Evolutionary conservation across 1,140 invertebrate genomes (phyloP).

Genomic region (Drosophila ambigua): DNA sequence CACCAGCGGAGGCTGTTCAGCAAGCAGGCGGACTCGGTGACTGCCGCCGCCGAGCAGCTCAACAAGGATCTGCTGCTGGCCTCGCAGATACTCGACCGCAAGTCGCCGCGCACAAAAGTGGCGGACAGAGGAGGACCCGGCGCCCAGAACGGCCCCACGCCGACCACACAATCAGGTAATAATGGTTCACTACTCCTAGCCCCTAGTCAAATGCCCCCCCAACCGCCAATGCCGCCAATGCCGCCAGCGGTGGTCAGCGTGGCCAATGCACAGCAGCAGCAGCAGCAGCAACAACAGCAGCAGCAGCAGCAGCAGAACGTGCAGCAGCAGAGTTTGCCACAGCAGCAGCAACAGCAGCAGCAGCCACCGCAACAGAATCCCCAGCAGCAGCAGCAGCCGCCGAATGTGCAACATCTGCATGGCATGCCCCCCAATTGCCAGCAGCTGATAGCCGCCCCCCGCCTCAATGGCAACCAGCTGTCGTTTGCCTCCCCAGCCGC

Average conservation of each 20-base stretch:
- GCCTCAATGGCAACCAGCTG: constrained; percentile 77
- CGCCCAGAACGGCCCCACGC: constrained; percentile 70
- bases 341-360: constrained; percentile 45
- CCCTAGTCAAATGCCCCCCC: constrained; percentile 78
- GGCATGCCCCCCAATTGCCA: constrained; percentile 64
- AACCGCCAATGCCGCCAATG: constrained; percentile 25
- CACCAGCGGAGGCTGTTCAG: constrained; percentile 90
- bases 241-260: constrained; percentile 20
- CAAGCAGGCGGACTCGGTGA: constrained; percentile 90
- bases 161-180: constrained; percentile 86
- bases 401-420: constrained; percentile 14
- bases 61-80: constrained; percentile 92
- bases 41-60: constrained; percentile 90
- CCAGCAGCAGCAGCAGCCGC: constrained; percentile 54
- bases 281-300: constrained; percentile 52
- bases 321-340: constrained; percentile 52
- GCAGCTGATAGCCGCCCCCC: constrained; percentile 76
- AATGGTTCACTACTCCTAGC: constrained; percentile 84
- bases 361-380: constrained; percentile 48
- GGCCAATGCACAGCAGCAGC: constrained; percentile 56
- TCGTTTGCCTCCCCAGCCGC: constrained; percentile 80
- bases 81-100: constrained; percentile 91
- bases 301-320: constrained; percentile 36
- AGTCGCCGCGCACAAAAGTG: constrained; percentile 92
- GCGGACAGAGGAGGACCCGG: constrained; percentile 88